A percentile compares a stretch with the other conserved stretches of the same genome.
Evolutionary conservation across 2,888 invertebrate species (phyloP).

Genomic region (Andrena bucephala): DNA sequence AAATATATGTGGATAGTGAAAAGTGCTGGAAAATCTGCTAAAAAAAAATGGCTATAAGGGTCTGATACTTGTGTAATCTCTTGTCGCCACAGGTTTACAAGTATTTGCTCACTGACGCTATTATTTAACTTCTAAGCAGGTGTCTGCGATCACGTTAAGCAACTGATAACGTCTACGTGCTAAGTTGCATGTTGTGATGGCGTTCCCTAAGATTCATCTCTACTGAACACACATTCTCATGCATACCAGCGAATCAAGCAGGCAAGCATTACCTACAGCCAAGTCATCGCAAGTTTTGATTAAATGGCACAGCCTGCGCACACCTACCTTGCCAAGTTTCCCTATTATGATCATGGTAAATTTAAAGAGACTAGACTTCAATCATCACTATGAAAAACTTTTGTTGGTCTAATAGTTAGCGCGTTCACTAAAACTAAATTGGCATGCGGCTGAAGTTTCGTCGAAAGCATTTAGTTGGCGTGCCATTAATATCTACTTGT

Average conservation of each 20-base stretch:
- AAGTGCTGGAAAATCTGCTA: too few relatives aligned
- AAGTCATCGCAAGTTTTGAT: constrained; percentile 65
- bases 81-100: too few relatives aligned
- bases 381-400: constrained; percentile 30
- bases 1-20: background rate
- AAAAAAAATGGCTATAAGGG: too few relatives aligned
- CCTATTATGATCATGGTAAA: constrained; percentile 43
- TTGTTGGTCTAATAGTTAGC: background rate
- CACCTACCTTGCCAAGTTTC: constrained; percentile 52
- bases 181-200: background rate
- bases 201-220: constrained; percentile 9
- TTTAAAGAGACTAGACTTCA: constrained; percentile 26
- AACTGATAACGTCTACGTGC: constrained; percentile 1
- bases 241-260: constrained; percentile 40
- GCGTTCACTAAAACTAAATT: background rate
- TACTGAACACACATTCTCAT: constrained; percentile 42
- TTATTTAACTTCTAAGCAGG: background rate
- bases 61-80: too few relatives aligned
- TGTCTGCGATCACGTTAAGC: background rate
- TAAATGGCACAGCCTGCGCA: constrained; percentile 54
- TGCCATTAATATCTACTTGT: background rate
- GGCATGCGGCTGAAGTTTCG: constrained; percentile 27
- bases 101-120: too few relatives aligned
- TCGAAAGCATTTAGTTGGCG: background rate
- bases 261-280: constrained; percentile 31